phyloP scores from a whole-genome alignment of 2,888 invertebrate genomes.

The Agrochola lychnidis region DNA sequence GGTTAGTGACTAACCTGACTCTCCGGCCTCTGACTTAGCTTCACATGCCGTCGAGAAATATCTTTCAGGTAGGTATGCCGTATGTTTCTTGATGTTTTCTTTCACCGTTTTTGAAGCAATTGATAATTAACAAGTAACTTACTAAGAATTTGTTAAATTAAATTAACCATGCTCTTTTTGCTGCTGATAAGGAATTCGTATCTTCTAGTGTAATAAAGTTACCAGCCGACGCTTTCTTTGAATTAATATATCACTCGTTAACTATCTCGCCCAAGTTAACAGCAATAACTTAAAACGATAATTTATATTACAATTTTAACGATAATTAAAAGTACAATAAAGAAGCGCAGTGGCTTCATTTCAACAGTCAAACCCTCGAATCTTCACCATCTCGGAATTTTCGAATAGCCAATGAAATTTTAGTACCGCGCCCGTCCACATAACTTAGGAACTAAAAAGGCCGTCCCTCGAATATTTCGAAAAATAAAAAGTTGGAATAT shows the following conservation, averaged over 20 bases:
- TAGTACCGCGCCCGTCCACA: conserved; percentile 76
- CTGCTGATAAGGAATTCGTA: conserved; percentile 8
- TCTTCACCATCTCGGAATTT: conserved; percentile 72
- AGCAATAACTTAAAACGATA: conserved; percentile 40
- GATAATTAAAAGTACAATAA: conserved; percentile 61
- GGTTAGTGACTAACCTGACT: too few species aligned
- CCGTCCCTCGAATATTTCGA: conserved; percentile 66
- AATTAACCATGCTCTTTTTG: background rate
- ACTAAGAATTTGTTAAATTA: too few species aligned
- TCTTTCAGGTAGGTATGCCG: too few species aligned
- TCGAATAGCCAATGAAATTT: conserved; percentile 80
- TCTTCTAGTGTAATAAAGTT: conserved; percentile 1
- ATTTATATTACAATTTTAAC: conserved; percentile 57
- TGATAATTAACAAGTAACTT: too few species aligned
- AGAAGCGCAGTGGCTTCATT: conserved; percentile 77
- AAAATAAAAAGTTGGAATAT: conserved; percentile 70
- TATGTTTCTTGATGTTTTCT: too few species aligned
- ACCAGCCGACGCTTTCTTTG: background rate
- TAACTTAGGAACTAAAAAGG: conserved; percentile 76
- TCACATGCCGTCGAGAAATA: too few species aligned
- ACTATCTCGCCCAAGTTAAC: conserved; percentile 18
- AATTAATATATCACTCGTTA: conserved; percentile 41
- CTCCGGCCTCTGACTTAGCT: too few species aligned
- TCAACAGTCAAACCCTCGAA: conserved; percentile 68
- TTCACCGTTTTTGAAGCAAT: background rate